These are phyloP conservation scores for Laothoe populi DNA, from an alignment of 2,888 invertebrate species.

Conservation along the genomic window DNA sequence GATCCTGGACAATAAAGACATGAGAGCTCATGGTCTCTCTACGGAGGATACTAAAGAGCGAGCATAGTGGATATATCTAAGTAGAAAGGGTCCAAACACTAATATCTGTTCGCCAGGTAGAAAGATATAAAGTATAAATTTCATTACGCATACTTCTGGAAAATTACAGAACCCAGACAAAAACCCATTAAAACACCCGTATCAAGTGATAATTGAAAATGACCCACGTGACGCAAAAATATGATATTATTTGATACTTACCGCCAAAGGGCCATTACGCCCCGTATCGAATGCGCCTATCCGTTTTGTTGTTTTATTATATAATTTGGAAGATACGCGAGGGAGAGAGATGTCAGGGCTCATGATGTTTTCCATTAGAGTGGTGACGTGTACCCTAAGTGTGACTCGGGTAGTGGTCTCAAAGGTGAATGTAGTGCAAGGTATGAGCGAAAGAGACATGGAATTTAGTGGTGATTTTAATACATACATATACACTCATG, in stretches of 20 bases:
- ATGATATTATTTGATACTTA: constrained; percentile 19
- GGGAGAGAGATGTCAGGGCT: constrained; percentile 57
- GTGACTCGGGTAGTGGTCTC: constrained; percentile 49
- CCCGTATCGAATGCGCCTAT: constrained; percentile 25
- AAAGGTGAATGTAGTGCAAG: constrained; percentile 40
- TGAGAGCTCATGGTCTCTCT: too few relatives aligned
- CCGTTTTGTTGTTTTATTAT: constrained; percentile 42
- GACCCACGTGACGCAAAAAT: constrained; percentile 13
- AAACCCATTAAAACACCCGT: neutral
- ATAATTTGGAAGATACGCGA: constrained; percentile 50
- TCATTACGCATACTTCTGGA: neutral
- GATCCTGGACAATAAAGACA: too few relatives aligned
- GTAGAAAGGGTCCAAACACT: too few relatives aligned
- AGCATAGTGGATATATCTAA: too few relatives aligned
- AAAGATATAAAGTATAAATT: too few relatives aligned
- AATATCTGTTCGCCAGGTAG: too few relatives aligned
- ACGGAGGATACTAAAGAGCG: too few relatives aligned
- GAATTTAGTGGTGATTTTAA: too few relatives aligned
- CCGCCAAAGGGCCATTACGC: constrained; percentile 18
- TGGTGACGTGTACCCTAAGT: constrained; percentile 59
- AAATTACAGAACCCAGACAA: too few relatives aligned
- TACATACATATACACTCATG: too few relatives aligned
- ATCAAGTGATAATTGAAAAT: constrained; percentile 13
- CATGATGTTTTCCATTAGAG: constrained; percentile 71
- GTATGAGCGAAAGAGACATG: constrained; percentile 25